Percentiles rank a stretch among this genome's conserved stretches.
phyloP scores from a whole-genome alignment of 2,888 invertebrate species.

The Creontiades dilutus region DNA sequence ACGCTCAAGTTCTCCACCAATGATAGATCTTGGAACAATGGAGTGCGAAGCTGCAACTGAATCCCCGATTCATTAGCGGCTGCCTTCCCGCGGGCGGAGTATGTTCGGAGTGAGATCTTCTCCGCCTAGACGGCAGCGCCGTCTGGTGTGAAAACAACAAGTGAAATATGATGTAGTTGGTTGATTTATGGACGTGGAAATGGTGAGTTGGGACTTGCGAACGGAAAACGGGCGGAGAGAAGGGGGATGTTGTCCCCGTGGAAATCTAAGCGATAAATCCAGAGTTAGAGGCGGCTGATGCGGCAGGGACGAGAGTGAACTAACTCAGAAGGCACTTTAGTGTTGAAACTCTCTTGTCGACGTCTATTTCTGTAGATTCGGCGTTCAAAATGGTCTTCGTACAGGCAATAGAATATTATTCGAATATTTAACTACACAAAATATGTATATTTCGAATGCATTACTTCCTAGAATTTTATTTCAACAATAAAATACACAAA shows the following conservation, averaged over 20 bases:
- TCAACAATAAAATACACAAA: no score
- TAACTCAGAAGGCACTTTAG: background rate
- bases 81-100: slow-evolving; percentile 28
- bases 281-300: slow-evolving; percentile 41
- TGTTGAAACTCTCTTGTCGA: background rate
- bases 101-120: slow-evolving; percentile 9
- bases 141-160: slow-evolving; percentile 57
- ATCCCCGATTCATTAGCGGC: slow-evolving; percentile 53
- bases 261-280: slow-evolving; percentile 66
- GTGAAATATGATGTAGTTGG: slow-evolving; percentile 67
- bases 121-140: slow-evolving; percentile 2
- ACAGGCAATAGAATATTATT: no score
- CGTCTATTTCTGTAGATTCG: background rate
- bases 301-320: slow-evolving; percentile 9
- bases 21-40: slow-evolving; percentile 57
- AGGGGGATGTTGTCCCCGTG: slow-evolving; percentile 59
- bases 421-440: no score
- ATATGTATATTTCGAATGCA: no score
- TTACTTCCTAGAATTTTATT: no score
- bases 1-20: background rate
- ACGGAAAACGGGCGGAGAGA: slow-evolving; percentile 13
- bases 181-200: slow-evolving; percentile 65
- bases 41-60: slow-evolving; percentile 51
- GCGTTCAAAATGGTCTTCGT: no score
- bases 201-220: slow-evolving; percentile 52